A percentile compares a stretch with the other conserved stretches of the same genome.
Conservation (phyloP, 2,797 vertebrate species). For the Spondyliosoma cantharus region DNA sequence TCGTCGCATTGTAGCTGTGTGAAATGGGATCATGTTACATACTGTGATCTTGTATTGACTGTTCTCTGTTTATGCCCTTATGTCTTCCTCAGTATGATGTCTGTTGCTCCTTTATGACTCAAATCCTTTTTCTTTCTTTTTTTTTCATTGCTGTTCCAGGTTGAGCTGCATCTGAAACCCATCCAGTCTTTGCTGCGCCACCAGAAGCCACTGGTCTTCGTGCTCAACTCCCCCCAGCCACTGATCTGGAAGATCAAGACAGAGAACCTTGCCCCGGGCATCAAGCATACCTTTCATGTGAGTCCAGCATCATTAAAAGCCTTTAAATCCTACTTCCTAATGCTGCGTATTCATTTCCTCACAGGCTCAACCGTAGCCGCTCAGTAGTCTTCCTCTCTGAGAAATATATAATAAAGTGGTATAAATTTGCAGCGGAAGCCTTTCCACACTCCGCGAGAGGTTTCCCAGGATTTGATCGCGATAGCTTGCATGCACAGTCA, state of each 20-base stretch:
- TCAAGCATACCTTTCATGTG: conserved; percentile 92
- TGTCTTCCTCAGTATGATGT: neutral
- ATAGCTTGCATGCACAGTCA: neutral
- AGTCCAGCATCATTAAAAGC: conserved; percentile 81
- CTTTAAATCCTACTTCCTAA: conserved; percentile 69
- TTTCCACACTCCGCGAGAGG: conserved; percentile 10
- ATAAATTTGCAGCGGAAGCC: conserved; percentile 42
- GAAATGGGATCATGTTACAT: conserved; percentile 26
- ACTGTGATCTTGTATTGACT: conserved; percentile 4
- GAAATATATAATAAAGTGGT: conserved; percentile 52
- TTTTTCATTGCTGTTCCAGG: conserved; percentile 77
- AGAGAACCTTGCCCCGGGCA: conserved; percentile 88
- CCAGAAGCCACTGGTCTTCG: conserved; percentile 92
- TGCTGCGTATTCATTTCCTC: conserved; percentile 75
- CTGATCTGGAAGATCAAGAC: conserved; percentile 92
- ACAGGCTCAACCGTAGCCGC: conserved; percentile 42
- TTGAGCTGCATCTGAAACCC: conserved; percentile 92
- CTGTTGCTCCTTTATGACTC: conserved; percentile 13
- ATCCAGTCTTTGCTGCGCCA: conserved; percentile 92
- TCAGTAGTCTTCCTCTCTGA: conserved; percentile 47
- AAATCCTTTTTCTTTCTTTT: conserved; percentile 44
- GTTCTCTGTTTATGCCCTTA: conserved; percentile 6
- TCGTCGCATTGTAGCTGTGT: conserved; percentile 11
- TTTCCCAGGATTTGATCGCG: conserved; percentile 28
- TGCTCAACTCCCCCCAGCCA: conserved; percentile 92